Conservation (phyloP, 2,113 vertebrate genomes). For the Chaetodon auriga region DNA sequence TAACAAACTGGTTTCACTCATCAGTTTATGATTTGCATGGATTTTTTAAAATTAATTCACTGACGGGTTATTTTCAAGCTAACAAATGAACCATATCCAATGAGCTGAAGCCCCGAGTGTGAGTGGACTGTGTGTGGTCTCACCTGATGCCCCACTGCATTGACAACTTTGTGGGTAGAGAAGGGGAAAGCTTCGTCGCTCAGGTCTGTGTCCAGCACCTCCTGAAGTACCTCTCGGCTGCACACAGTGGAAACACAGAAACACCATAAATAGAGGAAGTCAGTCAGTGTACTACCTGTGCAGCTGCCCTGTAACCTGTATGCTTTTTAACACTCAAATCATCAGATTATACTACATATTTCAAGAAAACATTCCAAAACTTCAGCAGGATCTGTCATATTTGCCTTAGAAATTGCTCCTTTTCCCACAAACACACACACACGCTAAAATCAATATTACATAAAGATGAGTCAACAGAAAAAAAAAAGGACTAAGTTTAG, state of each 20-base stretch:
- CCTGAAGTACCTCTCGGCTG: conserved; percentile 91
- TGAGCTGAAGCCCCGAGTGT: neutral
- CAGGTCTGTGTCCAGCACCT: conserved; percentile 91
- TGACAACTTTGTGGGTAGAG: conserved; percentile 91
- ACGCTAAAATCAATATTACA: conserved; percentile 68
- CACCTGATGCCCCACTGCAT: conserved; percentile 89
- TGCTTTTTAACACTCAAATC: neutral
- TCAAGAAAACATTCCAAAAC: too few relatives aligned
- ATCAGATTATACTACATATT: neutral
- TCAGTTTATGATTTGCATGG: conserved; percentile 24
- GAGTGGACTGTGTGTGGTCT: conserved; percentile 28
- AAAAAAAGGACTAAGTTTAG: conserved; percentile 63
- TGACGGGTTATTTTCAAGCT: conserved; percentile 38
- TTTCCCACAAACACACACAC: conserved; percentile 37
- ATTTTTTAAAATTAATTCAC: conserved; percentile 33
- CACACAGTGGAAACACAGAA: neutral
- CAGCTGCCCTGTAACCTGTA: neutral
- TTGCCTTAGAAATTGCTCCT: conserved; percentile 25
- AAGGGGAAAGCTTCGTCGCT: conserved; percentile 93
- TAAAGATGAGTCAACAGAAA: conserved; percentile 78
- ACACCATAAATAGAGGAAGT: neutral
- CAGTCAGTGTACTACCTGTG: neutral
- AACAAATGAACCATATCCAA: conserved; percentile 43
- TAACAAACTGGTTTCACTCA: conserved; percentile 27
- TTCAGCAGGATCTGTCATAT: neutral